Base-by-base conservation (phyloP, 2,797 vertebrate species). In the Xiphorhynchus erythropygius region DNA sequence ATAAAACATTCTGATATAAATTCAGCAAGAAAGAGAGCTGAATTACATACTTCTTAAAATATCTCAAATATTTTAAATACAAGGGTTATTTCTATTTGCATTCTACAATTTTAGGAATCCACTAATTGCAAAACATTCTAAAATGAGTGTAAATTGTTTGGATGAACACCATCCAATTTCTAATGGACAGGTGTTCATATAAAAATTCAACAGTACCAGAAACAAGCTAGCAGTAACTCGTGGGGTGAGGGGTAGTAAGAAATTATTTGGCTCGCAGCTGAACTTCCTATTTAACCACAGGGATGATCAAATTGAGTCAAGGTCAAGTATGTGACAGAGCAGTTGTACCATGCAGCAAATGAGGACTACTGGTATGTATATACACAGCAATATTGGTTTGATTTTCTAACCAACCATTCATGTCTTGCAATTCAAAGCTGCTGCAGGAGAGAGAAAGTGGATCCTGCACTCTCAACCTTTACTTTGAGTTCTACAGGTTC, bases 221-320 rank as follows among this genome's bases (percentile, higher is more conserved):
- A 13, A 77, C 57, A 87, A 94, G 76, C 69, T 50, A 65, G 35
- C 64, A 71, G 81, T 39, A 42, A 83, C 44, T 44, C 14, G 24
- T 25, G 17, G 56, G 24, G 24, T 68, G 46, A 94, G 16, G 49
- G 39, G 25, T 41, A 42, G 55, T 74, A 57, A 42, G 44, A 82
- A 93, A 80, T 77, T n/a, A 82, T 25, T 91, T 84, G 81, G 55
- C 75, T 87, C 47, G 12, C 41, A 85, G 39, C 56, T 52, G 68
- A 92, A 89, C 73, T 73, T 89, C 79, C 84, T 83, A 13, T 87
- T 94, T 85, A 84, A 89, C 46, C 28, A 68, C 25, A 50, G 62
- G 52, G 41, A 76, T 78, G 57, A 85, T 81, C 28, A 73, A 87
- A 93, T 89, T 55, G 89, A 87, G 82, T 78, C 84, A 93, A 89